Conservation (phyloP, 23 tunicate species). For the Phallusia fumigata region DNA sequence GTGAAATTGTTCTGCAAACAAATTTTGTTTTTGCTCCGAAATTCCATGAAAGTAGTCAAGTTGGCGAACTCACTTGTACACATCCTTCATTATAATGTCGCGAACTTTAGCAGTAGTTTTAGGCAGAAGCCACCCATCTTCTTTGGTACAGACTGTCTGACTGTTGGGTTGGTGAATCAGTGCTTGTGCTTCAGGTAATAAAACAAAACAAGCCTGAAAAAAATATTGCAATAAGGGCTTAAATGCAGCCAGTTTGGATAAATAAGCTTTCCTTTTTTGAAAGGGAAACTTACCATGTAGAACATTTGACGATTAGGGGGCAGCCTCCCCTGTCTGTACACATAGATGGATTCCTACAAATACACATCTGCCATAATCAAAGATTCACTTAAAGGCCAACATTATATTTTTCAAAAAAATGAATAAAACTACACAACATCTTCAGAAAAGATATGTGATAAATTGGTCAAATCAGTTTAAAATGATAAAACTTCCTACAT, state of each 20-base stretch:
- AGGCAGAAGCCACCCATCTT: constrained; percentile 70
- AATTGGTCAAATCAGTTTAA: no score
- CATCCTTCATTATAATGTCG: constrained; percentile 31
- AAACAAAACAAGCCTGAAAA: constrained; percentile 58
- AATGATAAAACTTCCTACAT: no score
- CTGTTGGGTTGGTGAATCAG: constrained; percentile 14
- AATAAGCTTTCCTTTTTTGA: background rate
- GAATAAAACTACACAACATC: no score
- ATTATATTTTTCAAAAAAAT: no score
- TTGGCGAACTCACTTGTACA: constrained; percentile 6
- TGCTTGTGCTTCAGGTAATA: constrained; percentile 47
- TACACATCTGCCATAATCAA: background rate
- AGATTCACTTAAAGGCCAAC: no score
- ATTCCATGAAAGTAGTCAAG: background rate
- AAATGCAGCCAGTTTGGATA: no score
- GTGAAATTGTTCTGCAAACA: background rate
- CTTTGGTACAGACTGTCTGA: constrained; percentile 32
- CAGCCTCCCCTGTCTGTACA: constrained; percentile 55
- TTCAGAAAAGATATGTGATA: no score
- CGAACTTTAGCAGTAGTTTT: constrained; percentile 47
- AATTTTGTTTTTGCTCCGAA: background rate
- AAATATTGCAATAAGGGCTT: no score
- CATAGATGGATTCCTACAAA: constrained; percentile 44
- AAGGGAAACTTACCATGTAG: constrained; percentile 44
- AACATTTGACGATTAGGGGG: constrained; percentile 85